These are phyloP conservation scores for Cepphus grylle DNA, from an alignment of 2,113 vertebrate species.

Conservation along the genomic window DNA sequence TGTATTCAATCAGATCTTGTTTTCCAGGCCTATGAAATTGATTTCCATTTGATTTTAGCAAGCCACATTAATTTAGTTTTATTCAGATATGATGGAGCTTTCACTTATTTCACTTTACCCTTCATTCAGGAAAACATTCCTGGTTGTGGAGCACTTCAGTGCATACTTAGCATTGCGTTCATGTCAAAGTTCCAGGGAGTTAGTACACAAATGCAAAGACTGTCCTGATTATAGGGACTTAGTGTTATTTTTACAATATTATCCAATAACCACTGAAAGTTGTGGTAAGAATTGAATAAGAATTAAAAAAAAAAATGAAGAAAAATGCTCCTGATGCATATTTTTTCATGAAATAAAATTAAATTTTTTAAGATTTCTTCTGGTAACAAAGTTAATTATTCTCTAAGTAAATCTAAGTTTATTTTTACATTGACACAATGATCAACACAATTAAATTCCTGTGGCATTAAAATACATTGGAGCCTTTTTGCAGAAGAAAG, in stretches of 20 bases:
- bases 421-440: background rate
- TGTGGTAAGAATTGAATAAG: background rate
- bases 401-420: background rate
- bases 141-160: background rate
- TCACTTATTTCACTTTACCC: background rate
- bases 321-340: background rate
- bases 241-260: background rate
- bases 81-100: background rate
- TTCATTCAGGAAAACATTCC: background rate
- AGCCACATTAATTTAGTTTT: background rate
- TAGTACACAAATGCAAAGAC: background rate
- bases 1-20: background rate
- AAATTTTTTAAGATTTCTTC: background rate
- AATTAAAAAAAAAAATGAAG: background rate
- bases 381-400: background rate
- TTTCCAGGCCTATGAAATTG: background rate
- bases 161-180: background rate
- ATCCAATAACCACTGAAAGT: background rate
- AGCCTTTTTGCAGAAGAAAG: background rate
- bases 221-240: background rate
- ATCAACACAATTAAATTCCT: background rate
- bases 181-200: background rate
- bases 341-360: background rate
- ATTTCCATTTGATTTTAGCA: background rate
- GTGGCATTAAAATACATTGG: background rate